A percentile compares a stretch with the other conserved stretches of the same genome.
Conservation (phyloP, 1,140 invertebrate genomes). For the Heliconius melpomene region DNA sequence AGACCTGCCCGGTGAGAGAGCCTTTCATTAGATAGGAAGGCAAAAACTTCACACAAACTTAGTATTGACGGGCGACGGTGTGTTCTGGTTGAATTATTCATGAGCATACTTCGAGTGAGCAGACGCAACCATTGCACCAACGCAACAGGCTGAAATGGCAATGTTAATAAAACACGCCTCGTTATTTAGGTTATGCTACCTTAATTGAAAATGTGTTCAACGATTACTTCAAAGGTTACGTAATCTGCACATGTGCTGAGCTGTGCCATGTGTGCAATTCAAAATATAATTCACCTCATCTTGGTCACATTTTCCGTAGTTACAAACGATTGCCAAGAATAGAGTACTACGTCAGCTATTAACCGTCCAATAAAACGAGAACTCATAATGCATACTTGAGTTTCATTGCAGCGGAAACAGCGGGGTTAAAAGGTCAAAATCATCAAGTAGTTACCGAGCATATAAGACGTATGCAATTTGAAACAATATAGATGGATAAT, state of each 20-base stretch:
- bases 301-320: conserved; percentile 13
- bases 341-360: conserved; percentile 27
- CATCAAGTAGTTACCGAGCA: conserved; percentile 38
- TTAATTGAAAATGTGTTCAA: conserved; percentile 28
- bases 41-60: conserved; percentile 59
- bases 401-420: conserved; percentile 26
- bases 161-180: conserved; percentile 45
- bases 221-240: conserved; percentile 13
- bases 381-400: conserved; percentile 22
- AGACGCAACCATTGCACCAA: conserved; percentile 48
- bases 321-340: conserved; percentile 29
- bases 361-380: conserved; percentile 32
- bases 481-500: neutral
- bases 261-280: conserved; percentile 9
- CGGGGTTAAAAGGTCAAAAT: conserved; percentile 53
- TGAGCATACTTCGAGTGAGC: conserved; percentile 47
- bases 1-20: conserved; percentile 61
- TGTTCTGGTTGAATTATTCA: conserved; percentile 69
- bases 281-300: conserved; percentile 28
- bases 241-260: neutral
- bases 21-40: conserved; percentile 66
- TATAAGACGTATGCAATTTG: neutral
- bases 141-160: conserved; percentile 38
- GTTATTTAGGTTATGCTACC: conserved; percentile 40
- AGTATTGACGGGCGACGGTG: conserved; percentile 38